Evolutionary conservation across 2,113 vertebrate genomes (phyloP).

Genomic region (Manacus vitellinus): DNA sequence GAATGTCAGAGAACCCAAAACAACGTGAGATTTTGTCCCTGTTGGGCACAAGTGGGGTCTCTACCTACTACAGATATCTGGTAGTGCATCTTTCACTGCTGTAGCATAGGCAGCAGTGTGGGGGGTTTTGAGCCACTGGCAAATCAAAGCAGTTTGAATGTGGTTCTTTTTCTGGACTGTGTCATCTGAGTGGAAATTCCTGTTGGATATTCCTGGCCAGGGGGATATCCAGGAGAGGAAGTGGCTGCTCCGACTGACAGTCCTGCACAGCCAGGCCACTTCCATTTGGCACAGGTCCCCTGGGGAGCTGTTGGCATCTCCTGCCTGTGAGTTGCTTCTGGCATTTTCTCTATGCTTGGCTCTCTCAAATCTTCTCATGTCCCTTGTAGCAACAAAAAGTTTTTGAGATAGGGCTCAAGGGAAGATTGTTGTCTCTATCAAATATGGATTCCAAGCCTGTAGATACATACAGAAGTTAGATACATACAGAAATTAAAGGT

Average conservation of each 20-base stretch:
- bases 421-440: not conserved
- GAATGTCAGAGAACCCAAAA: not conserved
- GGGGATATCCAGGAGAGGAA: not conserved
- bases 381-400: not conserved
- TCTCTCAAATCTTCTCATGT: not conserved
- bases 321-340: not conserved
- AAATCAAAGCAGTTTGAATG: not conserved
- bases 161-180: not conserved
- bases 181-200: not conserved
- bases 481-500: not conserved
- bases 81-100: not conserved
- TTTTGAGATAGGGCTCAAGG: not conserved
- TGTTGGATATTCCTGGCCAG: not conserved
- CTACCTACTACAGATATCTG: not conserved
- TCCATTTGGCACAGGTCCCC: fast-evolving
- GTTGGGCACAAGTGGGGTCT: not conserved
- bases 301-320: not conserved
- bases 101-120: too few relatives aligned
- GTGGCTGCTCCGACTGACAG: not conserved
- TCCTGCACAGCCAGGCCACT: not conserved
- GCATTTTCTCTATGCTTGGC: not conserved
- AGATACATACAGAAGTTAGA: not conserved
- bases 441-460: not conserved
- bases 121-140: not conserved
- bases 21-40: not conserved